Base-by-base conservation (phyloP, 2,888 invertebrate species). In the Cataglyphis albicans region DNA sequence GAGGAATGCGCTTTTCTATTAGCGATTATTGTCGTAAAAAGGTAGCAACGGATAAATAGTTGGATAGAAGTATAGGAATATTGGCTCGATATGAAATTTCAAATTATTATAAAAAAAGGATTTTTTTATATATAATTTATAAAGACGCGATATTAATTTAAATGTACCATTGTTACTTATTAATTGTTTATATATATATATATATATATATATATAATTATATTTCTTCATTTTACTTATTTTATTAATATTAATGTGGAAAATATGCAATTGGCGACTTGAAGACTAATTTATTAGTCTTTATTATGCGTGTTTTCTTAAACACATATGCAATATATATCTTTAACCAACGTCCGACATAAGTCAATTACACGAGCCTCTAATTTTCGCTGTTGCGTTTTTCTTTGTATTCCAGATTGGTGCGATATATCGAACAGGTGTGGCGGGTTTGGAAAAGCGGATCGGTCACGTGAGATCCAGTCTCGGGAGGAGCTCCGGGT, bases 391-490 rank as follows among this genome's bases (percentile, higher is more conserved):
- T 10, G 41, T 67, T 76, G 3, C 9, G 9, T 12, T 78, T 41
- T 52, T n/a, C 18, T 12, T 15, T 10, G n/a, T 52, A 52, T 89
- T 89, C 15, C 81, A 90, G 90, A 80, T 82, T 80, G 25, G 38
- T 57, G 29, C 25, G 80, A 70, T 73, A 80, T 21, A 74, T 48
- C 72, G 38, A 65, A 55, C 25, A 38, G 5, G 38, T 25, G 52
- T 38, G 38, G 82, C 86, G 87, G 83, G 75, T 73, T 83, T 84
- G 89, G 83, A 91, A 93, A 92, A 93, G 92, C 92, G 90, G 90
- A 90, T 84, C 91, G 87, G 72, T 84, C 85, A 87, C 91, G 91
- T 86, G 90, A 89, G 91, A 90, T 90, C 91, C 90, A 90, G 89
- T 91, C 87, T 88, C 88, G 88, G 85, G 85, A 89, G 86, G 85